Evolutionary conservation across 2,888 invertebrate species (phyloP).

Genomic region (Epicampocera succincta): DNA sequence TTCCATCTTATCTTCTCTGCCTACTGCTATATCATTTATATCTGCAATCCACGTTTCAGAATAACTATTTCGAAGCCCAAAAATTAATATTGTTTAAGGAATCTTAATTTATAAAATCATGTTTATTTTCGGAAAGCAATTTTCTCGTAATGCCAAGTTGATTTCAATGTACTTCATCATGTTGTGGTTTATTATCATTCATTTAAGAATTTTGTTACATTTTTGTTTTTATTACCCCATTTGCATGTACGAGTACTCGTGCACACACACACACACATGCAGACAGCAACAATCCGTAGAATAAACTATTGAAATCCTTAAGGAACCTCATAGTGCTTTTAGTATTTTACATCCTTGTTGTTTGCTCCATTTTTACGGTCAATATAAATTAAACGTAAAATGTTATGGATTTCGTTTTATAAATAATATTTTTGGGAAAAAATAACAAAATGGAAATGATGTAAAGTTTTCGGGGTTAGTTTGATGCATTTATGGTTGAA

Average conservation of each 20-base stretch:
- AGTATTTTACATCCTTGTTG: background rate
- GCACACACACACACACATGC: no score
- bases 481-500: constrained; percentile 62
- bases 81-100: no score
- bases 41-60: no score
- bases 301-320: constrained; percentile 15
- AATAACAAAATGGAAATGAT: constrained; percentile 12
- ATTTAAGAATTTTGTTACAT: background rate
- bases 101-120: no score
- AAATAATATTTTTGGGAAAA: constrained; percentile 23
- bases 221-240: constrained; percentile 13
- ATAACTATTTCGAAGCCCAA: no score
- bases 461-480: constrained; percentile 52
- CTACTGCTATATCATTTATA: no score
- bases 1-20: no score
- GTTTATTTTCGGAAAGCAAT: background rate
- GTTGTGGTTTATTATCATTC: constrained; percentile 8
- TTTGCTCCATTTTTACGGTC: constrained; percentile 55
- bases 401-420: constrained; percentile 48
- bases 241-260: constrained; percentile 1
- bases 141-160: constrained; percentile 3
- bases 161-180: background rate
- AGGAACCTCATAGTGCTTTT: constrained; percentile 9
- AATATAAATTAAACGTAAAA: constrained; percentile 54
- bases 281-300: constrained; percentile 6